phyloP scores from a whole-genome alignment of 1,140 invertebrate species.

The Cylas formicarius region DNA sequence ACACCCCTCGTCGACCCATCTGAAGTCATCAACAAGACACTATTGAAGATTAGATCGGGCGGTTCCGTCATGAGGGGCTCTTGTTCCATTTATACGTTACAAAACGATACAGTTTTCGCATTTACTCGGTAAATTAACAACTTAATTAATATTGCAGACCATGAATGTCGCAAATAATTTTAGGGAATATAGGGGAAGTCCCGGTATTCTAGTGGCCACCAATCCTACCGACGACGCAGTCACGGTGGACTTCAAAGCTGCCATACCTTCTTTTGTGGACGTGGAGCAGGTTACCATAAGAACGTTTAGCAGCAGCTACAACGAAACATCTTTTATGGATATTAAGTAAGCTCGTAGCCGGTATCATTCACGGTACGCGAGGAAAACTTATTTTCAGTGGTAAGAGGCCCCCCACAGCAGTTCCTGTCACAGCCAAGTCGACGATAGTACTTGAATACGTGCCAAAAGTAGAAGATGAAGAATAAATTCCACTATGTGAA shows the following conservation, averaged over 20 bases:
- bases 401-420: constrained; percentile 31
- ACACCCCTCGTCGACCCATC: constrained; percentile 58
- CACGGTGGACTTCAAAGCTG: constrained; percentile 44
- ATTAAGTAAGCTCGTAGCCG: constrained; percentile 40
- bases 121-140: constrained; percentile 51
- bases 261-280: constrained; percentile 41
- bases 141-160: neutral
- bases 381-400: constrained; percentile 28
- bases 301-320: constrained; percentile 49
- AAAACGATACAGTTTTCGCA: constrained; percentile 51
- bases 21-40: constrained; percentile 43
- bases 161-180: constrained; percentile 24
- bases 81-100: constrained; percentile 40
- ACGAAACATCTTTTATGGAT: constrained; percentile 32
- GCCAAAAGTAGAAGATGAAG: constrained; percentile 35
- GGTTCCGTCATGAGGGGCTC: constrained; percentile 52
- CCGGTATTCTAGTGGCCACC: constrained; percentile 58
- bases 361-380: constrained; percentile 17
- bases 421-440: constrained; percentile 42
- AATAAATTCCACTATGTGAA: constrained; percentile 12
- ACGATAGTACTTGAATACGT: constrained; percentile 47
- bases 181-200: constrained; percentile 61
- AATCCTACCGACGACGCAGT: constrained; percentile 49
- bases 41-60: constrained; percentile 43
- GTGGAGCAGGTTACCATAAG: constrained; percentile 49